Evolutionary conservation across 1,140 invertebrate genomes (phyloP), one percentile per base, ranked within the genome.

Genomic region (Atta texana): DNA sequence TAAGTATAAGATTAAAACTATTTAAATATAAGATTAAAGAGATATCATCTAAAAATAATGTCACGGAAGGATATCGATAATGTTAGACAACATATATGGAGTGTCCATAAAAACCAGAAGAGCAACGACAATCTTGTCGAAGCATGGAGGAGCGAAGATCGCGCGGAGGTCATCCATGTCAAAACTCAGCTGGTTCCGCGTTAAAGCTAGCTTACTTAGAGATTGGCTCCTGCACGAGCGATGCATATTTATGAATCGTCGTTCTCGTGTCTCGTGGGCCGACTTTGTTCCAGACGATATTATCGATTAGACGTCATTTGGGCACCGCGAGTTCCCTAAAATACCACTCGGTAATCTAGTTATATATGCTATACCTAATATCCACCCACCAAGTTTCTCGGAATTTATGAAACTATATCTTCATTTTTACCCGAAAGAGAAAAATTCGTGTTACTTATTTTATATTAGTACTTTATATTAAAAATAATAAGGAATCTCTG

Each of bases 161-260:
- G 39, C 49, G 63, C 75, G 39, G 34, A 72, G 76, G 76, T 87
- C 76, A 75, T 49, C 57, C 51, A 63, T 49, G 80, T 90, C 75
- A 81, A 49, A 81, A 71, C 71, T 76, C 81, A 57, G 69, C 51
- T 51, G 72, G 39, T 39, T 63, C 14, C 55, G 71, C 77, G 89
- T 86, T 89, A 85, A 88, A 88, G 90, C 77, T 71, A 72, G 78
- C 87, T 91, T 91, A 88, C 81, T 90, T 84, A 74, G 59, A 86
- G 49, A 80, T 66, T 76, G 69, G 86, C 86, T 90, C 69, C 51
- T 76, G 71, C 76, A 77, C 77, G 55, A 31, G 55, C 69, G 66
- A 91, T 92, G 87, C 90, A 93, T 93, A 92, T 93, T 92, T 92
- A 93, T 91, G 90, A 92, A 86, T 91, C 75, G 74, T 86, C 75